A percentile compares a stretch with the other conserved stretches of the same genome.
These are phyloP conservation scores for Corythoichthys intestinalis DNA, from an alignment of 2,113 vertebrate species.

Conservation along the genomic window DNA sequence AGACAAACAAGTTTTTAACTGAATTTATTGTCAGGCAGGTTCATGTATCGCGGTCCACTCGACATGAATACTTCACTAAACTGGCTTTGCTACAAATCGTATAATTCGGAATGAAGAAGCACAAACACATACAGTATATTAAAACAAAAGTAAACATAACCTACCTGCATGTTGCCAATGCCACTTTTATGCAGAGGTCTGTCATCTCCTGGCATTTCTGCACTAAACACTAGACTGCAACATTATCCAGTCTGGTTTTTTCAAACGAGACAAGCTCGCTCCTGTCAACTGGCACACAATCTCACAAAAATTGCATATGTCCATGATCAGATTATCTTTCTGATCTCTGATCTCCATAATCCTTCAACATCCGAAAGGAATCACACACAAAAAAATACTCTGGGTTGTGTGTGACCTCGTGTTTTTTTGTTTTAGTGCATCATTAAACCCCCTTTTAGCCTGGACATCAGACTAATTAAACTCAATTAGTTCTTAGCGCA, in stretches of 20 bases:
- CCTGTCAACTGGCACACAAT: conserved; percentile 14
- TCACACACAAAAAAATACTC: conserved; percentile 18
- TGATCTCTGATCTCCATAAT: conserved; percentile 64
- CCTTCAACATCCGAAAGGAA: conserved; percentile 54
- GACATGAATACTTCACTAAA: not conserved
- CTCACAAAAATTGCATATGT: conserved; percentile 62
- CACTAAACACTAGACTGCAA: conserved; percentile 15
- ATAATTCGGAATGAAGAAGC: no score
- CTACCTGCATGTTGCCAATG: conserved; percentile 43
- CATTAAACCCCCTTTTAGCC: conserved; percentile 4
- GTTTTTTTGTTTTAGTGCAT: not conserved
- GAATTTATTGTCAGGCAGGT: no score
- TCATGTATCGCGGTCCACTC: no score
- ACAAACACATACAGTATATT: not conserved
- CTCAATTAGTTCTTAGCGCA: not conserved
- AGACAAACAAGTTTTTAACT: no score
- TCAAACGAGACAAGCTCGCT: conserved; percentile 35
- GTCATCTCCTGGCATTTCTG: not conserved
- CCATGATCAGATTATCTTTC: conserved; percentile 57
- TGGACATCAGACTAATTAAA: conserved; percentile 5
- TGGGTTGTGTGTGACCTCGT: not conserved
- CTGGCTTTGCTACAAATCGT: not conserved
- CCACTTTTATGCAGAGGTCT: conserved; percentile 19
- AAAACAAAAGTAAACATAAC: conserved; percentile 12
- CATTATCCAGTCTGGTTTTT: conserved; percentile 32